phyloP scores from a whole-genome alignment of 2,888 invertebrate species.

The Cyaniris semiargus region DNA sequence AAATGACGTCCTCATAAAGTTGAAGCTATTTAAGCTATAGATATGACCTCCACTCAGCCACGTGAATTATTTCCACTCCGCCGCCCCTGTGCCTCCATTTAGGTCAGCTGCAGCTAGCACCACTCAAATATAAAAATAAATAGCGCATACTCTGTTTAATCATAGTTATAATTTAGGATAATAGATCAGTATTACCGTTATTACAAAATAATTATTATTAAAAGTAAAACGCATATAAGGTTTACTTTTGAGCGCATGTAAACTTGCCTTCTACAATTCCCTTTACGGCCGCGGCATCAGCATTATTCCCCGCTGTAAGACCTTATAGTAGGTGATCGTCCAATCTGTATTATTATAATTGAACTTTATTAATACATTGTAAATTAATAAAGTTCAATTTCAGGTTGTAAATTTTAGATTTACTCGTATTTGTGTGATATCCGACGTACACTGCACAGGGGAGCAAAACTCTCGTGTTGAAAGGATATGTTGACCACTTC shows the following conservation, averaged over 20 bases:
- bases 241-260: no score
- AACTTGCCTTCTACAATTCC: no score
- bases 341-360: no score
- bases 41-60: neutral
- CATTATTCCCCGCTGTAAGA: no score
- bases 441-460: neutral
- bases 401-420: no score
- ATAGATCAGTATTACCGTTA: no score
- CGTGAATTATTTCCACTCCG: slow-evolving; percentile 46
- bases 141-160: neutral
- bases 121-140: slow-evolving; percentile 14
- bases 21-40: neutral
- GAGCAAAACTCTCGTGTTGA: neutral
- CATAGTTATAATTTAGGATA: neutral
- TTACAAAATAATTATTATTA: no score
- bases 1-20: neutral
- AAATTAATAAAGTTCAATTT: no score
- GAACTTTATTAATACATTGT: no score
- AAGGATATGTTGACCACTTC: neutral
- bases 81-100: neutral
- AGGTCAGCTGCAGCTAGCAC: slow-evolving; percentile 17
- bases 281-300: no score
- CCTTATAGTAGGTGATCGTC: no score
- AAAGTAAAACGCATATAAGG: no score
- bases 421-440: neutral